Evolutionary conservation across 2,888 invertebrate genomes (phyloP).

Genomic region (Leucophenga montana): DNA sequence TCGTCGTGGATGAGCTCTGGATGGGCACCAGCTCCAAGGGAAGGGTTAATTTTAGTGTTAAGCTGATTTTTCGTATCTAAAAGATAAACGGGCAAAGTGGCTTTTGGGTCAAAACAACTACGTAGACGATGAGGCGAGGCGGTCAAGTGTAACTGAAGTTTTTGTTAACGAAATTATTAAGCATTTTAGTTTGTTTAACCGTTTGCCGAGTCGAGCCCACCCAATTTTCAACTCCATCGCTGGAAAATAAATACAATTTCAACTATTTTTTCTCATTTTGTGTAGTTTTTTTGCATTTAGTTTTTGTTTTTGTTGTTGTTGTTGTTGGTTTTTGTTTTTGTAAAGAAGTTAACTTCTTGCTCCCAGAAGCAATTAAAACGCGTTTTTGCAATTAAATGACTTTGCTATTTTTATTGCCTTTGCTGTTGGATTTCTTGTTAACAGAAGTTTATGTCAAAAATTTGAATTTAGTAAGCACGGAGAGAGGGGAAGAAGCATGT

Average conservation of each 20-base stretch:
- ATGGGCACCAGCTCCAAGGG: neutral
- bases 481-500: neutral
- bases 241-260: constrained; percentile 15
- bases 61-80: constrained; percentile 8
- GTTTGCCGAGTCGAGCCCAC: neutral
- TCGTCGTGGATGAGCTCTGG: neutral
- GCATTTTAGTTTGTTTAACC: constrained; percentile 4
- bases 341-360: neutral
- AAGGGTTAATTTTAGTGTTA: constrained; percentile 20
- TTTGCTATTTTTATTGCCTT: constrained; percentile 55
- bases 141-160: constrained; percentile 21
- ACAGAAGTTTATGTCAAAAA: constrained; percentile 65
- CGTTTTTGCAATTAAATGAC: constrained; percentile 65
- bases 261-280: neutral
- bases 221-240: constrained; percentile 11
- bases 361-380: constrained; percentile 62
- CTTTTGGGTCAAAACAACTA: neutral
- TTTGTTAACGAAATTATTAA: constrained; percentile 21
- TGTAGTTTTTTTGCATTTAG: neutral
- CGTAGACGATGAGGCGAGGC: neutral
- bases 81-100: constrained; percentile 14
- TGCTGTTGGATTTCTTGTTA: constrained; percentile 53
- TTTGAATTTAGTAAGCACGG: constrained; percentile 48
- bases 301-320: no score
- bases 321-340: neutral